A percentile compares a stretch with the other conserved stretches of the same genome.
phyloP scores from a whole-genome alignment of 2,888 invertebrate species.

The Matsumyia berberina region DNA sequence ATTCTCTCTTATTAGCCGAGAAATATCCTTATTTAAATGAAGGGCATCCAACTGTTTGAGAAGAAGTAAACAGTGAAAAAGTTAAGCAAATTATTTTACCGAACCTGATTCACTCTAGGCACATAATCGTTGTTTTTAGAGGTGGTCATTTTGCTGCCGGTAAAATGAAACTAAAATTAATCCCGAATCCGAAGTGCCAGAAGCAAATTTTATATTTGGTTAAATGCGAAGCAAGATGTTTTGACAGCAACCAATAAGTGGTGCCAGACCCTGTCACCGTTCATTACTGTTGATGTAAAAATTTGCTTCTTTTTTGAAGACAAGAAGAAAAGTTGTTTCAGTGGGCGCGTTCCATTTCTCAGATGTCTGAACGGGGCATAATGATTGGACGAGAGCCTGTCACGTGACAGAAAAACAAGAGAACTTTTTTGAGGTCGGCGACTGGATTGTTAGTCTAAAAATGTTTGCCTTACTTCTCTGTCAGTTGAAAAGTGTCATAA shows the following conservation, averaged over 20 bases:
- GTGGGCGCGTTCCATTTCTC: no score
- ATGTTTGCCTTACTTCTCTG: no score
- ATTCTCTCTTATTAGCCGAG: constrained; percentile 89
- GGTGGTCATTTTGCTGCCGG: constrained; percentile 37
- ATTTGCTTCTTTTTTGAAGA: no score
- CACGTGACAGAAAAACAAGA: no score
- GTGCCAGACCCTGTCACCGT: constrained; percentile 5
- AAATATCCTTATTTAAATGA: constrained; percentile 92
- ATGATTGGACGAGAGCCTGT: no score
- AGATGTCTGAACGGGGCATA: no score
- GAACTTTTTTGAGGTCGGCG: no score
- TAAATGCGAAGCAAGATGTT: neutral
- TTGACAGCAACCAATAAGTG: neutral
- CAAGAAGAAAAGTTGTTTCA: no score
- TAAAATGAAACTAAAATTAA: no score
- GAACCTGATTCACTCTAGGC: constrained; percentile 85
- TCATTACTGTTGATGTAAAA: no score
- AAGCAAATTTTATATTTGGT: neutral
- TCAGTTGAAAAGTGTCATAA: no score
- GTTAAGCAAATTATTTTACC: neutral
- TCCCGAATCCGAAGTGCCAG: neutral
- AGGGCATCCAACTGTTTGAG: constrained; percentile 89
- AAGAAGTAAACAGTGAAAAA: neutral
- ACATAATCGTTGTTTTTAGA: constrained; percentile 82
- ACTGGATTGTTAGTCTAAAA: no score